Evolutionary conservation across 2,888 invertebrate genomes (phyloP).

Genomic region (Tyria jacobaeae): DNA sequence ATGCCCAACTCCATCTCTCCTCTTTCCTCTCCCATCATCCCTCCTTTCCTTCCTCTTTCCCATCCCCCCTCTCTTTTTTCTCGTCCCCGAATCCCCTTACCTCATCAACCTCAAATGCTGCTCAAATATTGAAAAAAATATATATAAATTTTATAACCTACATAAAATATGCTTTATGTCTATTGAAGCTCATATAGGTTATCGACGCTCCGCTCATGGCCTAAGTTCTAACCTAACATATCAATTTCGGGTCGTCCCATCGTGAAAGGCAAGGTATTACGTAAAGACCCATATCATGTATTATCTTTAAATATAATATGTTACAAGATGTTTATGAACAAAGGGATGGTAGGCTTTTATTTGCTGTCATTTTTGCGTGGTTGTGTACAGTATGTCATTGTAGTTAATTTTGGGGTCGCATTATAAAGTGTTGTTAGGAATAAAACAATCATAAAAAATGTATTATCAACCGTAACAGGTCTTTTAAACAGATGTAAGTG

Average conservation of each 20-base stretch:
- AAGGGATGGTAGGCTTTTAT: slow-evolving; percentile 16
- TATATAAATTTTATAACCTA: no score
- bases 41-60: no score
- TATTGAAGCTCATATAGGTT: no score
- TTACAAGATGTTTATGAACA: slow-evolving; percentile 38
- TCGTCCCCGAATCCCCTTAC: no score
- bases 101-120: no score
- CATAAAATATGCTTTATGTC: no score
- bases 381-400: slow-evolving; percentile 9
- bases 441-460: no score
- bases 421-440: background rate
- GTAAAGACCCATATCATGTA: slow-evolving; percentile 35
- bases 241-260: slow-evolving; percentile 43
- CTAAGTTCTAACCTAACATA: slow-evolving; percentile 14
- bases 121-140: no score
- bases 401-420: slow-evolving; percentile 17
- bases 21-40: no score
- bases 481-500: background rate
- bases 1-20: no score
- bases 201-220: slow-evolving; percentile 32
- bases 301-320: slow-evolving; percentile 33
- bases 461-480: background rate
- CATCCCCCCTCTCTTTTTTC: no score
- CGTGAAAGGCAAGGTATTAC: slow-evolving; percentile 46
- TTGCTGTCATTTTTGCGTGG: slow-evolving; percentile 8